Evolutionary conservation across 1,140 invertebrate species (phyloP).

Genomic region (Sitodiplosis mosellana): DNA sequence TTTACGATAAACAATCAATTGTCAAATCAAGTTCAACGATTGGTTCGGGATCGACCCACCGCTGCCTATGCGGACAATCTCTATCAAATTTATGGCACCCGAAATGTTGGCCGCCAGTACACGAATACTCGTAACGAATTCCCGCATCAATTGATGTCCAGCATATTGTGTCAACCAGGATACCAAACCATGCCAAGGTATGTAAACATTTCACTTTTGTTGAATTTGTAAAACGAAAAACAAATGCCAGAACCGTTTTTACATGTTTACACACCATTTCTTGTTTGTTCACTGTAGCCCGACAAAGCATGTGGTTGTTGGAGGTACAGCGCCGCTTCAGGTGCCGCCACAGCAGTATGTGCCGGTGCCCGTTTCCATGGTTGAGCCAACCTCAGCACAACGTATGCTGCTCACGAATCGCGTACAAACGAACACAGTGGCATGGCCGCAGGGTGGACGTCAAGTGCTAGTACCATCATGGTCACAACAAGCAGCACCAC

Average conservation of each 20-base stretch:
- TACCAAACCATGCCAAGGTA: slow-evolving; percentile 63
- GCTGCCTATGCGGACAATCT: slow-evolving; percentile 41
- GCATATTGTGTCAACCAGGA: slow-evolving; percentile 71
- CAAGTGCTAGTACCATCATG: slow-evolving; percentile 76
- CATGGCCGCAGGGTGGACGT: slow-evolving; percentile 57
- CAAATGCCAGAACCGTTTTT: too few relatives aligned
- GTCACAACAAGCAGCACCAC: slow-evolving; percentile 60
- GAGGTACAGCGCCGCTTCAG: slow-evolving; percentile 39
- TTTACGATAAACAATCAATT: slow-evolving; percentile 73
- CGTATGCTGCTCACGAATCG: slow-evolving; percentile 54
- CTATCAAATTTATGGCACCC: slow-evolving; percentile 74
- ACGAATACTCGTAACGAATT: slow-evolving; percentile 49
- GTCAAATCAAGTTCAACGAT: slow-evolving; percentile 48
- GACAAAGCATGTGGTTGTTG: slow-evolving; percentile 78
- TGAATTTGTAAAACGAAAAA: too few relatives aligned
- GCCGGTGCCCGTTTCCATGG: slow-evolving; percentile 65
- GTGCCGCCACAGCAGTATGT: slow-evolving; percentile 70
- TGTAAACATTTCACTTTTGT: too few relatives aligned
- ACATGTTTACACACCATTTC: too few relatives aligned
- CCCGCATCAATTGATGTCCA: slow-evolving; percentile 74
- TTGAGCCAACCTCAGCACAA: slow-evolving; percentile 46
- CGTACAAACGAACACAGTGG: slow-evolving; percentile 43
- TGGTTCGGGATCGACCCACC: slow-evolving; percentile 39
- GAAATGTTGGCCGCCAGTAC: slow-evolving; percentile 46
- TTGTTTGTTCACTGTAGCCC: too few relatives aligned